Percentiles rank a stretch among this genome's conserved stretches.
phyloP scores from a whole-genome alignment of 2,113 vertebrate genomes.

The Plectropomus leopardus region DNA sequence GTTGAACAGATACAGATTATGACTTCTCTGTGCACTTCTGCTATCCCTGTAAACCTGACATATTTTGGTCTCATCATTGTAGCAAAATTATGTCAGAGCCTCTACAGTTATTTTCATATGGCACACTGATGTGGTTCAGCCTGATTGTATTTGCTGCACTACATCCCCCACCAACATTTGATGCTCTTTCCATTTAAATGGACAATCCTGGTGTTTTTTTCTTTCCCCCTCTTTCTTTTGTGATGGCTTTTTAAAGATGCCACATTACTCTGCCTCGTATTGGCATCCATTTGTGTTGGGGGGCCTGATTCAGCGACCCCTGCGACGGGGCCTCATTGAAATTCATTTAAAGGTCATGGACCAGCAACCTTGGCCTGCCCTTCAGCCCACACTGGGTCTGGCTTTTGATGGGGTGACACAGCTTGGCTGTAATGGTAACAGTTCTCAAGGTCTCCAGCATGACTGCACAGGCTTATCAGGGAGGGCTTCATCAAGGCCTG shows the following conservation, averaged over 20 bases:
- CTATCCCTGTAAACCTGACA: no score
- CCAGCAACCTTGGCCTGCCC: no score
- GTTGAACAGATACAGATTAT: no score
- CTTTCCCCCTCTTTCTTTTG: background rate
- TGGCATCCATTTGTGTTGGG: conserved; percentile 11
- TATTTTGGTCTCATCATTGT: background rate
- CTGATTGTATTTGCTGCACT: no score
- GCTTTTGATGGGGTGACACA: conserved; percentile 33
- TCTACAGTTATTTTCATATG: background rate
- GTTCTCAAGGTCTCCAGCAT: conserved; percentile 27
- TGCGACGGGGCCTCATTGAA: conserved; percentile 36
- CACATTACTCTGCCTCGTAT: conserved; percentile 14
- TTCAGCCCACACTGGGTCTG: no score
- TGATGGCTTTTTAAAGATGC: conserved; percentile 22
- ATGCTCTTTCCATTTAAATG: no score
- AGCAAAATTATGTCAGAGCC: background rate
- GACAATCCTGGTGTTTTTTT: no score
- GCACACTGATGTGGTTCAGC: no score
- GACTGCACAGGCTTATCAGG: conserved; percentile 15
- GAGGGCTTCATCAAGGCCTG: conserved; percentile 10
- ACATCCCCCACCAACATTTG: no score
- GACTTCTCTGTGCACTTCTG: no score
- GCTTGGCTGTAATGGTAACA: conserved; percentile 37
- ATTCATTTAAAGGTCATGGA: background rate
- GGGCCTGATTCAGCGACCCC: background rate